These are phyloP conservation scores for Hirtodrosophila trivittata DNA, from an alignment of 2,888 invertebrate species.

Conservation along the genomic window DNA sequence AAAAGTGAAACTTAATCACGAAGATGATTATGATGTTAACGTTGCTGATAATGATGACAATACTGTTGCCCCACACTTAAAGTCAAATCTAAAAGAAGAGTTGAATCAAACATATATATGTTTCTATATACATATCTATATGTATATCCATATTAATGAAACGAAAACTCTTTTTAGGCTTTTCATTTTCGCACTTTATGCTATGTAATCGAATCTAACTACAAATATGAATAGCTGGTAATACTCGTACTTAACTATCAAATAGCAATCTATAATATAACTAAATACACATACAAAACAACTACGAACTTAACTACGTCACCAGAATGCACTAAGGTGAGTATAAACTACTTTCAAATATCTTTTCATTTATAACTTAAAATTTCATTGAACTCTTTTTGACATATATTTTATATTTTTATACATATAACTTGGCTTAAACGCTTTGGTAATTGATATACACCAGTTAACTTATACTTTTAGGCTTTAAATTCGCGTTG, in stretches of 20 bases:
- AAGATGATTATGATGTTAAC: constrained; percentile 33
- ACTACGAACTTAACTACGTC: constrained; percentile 43
- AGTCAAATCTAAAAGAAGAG: too few relatives aligned
- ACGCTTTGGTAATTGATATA: too few relatives aligned
- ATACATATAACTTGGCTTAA: too few relatives aligned
- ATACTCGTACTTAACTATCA: constrained; percentile 31
- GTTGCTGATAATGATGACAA: too few relatives aligned
- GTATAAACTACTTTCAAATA: constrained; percentile 7
- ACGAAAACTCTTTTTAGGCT: constrained; percentile 26
- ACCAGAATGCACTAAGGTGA: constrained; percentile 52
- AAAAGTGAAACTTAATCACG: too few relatives aligned
- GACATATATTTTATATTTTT: too few relatives aligned
- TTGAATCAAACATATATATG: too few relatives aligned
- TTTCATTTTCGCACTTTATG: constrained; percentile 31
- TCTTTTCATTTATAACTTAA: too few relatives aligned
- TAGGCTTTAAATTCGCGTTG: too few relatives aligned
- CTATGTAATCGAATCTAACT: constrained; percentile 35
- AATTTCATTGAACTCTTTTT: too few relatives aligned
- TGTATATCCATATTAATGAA: constrained; percentile 7
- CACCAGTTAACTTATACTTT: too few relatives aligned
- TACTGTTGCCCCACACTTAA: too few relatives aligned
- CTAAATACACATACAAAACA: constrained; percentile 32
- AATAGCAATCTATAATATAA: constrained; percentile 36
- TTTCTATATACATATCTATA: constrained; percentile 6
- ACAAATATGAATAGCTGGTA: constrained; percentile 43